Percentiles rank a stretch among this genome's conserved stretches.
Evolutionary conservation across 2,797 vertebrate species (phyloP).

Genomic region (Brotula barbata): DNA sequence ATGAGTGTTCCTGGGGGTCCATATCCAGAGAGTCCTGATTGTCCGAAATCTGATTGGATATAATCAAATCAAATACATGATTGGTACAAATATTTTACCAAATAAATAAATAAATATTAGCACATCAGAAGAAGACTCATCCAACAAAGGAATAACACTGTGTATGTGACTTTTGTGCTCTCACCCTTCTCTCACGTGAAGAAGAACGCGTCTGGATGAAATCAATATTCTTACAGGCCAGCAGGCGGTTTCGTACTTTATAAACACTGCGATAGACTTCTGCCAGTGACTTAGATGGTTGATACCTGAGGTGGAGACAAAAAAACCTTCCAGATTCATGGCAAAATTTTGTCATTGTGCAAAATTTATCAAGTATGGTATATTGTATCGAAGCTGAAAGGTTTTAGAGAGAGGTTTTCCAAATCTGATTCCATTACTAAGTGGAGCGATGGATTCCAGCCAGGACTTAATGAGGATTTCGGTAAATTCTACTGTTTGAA

Average conservation of each 20-base stretch:
- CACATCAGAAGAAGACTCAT: no score
- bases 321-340: background rate
- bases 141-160: no score
- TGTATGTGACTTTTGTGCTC: conserved; percentile 10
- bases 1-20: conserved; percentile 91
- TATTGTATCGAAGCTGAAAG: no score
- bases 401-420: no score
- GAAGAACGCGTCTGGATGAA: conserved; percentile 91
- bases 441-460: no score
- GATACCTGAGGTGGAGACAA: conserved; percentile 80
- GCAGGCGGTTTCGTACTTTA: conserved; percentile 92
- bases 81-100: no score
- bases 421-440: no score
- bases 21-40: conserved; percentile 91
- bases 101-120: no score
- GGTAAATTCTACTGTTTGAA: no score
- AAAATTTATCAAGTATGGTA: background rate
- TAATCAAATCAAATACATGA: background rate
- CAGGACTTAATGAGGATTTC: no score
- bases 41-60: conserved; percentile 84
- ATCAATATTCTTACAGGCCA: conserved; percentile 97
- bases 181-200: conserved; percentile 94
- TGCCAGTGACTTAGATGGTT: conserved; percentile 91
- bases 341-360: background rate
- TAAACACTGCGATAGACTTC: conserved; percentile 96